Evolutionary conservation across 2,113 vertebrate species (phyloP).

Genomic region (Cryptotis parvus): DNA sequence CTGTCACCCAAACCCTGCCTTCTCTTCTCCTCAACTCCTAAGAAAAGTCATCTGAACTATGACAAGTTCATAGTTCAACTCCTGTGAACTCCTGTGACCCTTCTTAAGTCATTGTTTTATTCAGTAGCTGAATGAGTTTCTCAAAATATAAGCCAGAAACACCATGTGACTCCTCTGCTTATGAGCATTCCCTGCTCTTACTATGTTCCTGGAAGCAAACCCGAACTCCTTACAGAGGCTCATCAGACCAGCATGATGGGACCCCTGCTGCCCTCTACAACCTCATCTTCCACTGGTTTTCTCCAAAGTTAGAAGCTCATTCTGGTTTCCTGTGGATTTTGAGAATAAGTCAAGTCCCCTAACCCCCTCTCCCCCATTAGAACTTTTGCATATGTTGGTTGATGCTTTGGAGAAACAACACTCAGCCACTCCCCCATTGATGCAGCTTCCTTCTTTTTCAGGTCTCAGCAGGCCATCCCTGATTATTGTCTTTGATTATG

Average conservation of each 20-base stretch:
- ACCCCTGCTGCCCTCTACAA: not conserved
- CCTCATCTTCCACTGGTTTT: not conserved
- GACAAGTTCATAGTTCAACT: not conserved
- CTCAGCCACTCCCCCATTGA: not conserved
- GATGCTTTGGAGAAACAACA: not conserved
- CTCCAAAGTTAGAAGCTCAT: not conserved
- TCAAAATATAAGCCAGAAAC: not conserved
- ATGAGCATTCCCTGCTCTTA: not conserved
- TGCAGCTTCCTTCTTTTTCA: not conserved
- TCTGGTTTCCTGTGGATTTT: not conserved
- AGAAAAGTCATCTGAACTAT: not conserved
- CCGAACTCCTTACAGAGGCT: too few relatives aligned
- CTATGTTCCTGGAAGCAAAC: not conserved
- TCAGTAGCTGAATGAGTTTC: not conserved
- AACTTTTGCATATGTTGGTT: not conserved
- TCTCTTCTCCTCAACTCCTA: not conserved
- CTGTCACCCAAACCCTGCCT: not conserved
- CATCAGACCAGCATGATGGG: not conserved
- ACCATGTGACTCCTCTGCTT: fast-evolving
- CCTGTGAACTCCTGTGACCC: not conserved
- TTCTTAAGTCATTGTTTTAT: not conserved
- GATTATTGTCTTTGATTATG: not conserved
- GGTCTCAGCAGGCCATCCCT: not conserved
- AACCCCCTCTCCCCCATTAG: not conserved
- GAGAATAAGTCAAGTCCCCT: not conserved